Evolutionary conservation across 2,797 vertebrate species (phyloP).

Genomic region (Leuciscus waleckii): DNA sequence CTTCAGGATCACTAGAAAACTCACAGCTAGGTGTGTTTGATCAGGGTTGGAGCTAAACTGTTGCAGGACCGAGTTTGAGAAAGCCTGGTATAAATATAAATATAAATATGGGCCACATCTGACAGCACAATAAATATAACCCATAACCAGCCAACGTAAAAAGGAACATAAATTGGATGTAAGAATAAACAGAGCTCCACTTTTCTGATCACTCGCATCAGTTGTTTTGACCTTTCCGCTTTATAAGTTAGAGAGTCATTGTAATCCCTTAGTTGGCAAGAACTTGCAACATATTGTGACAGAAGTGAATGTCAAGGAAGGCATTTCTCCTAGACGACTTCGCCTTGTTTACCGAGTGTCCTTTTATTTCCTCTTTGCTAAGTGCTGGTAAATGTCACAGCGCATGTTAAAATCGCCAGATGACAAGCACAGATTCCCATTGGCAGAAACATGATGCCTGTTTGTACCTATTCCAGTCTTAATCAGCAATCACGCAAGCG

Average conservation of each 20-base stretch:
- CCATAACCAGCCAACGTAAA: too few species aligned
- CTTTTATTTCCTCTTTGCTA: not conserved
- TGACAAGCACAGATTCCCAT: not conserved
- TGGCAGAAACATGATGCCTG: not conserved
- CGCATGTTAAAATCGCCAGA: not conserved
- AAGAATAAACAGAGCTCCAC: conserved; percentile 66
- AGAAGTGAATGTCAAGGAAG: not conserved
- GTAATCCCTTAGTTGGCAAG: not conserved
- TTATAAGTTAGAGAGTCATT: not conserved
- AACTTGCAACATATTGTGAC: conserved; percentile 4
- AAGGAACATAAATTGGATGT: not conserved
- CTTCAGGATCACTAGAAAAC: too few species aligned
- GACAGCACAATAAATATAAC: not conserved
- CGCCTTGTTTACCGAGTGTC: not conserved
- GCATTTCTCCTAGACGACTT: not conserved
- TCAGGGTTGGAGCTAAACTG: too few species aligned
- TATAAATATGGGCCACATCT: not conserved
- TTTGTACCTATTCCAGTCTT: not conserved
- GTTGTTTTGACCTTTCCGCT: conserved; percentile 13
- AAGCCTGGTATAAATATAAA: too few species aligned
- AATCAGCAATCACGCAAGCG: not conserved
- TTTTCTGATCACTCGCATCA: conserved; percentile 47
- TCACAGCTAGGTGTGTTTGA: too few species aligned
- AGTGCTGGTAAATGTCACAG: conserved; percentile 35
- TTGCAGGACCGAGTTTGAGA: too few species aligned